phyloP scores from a whole-genome alignment of 1,140 invertebrate species.

The Drosophila saltans region DNA sequence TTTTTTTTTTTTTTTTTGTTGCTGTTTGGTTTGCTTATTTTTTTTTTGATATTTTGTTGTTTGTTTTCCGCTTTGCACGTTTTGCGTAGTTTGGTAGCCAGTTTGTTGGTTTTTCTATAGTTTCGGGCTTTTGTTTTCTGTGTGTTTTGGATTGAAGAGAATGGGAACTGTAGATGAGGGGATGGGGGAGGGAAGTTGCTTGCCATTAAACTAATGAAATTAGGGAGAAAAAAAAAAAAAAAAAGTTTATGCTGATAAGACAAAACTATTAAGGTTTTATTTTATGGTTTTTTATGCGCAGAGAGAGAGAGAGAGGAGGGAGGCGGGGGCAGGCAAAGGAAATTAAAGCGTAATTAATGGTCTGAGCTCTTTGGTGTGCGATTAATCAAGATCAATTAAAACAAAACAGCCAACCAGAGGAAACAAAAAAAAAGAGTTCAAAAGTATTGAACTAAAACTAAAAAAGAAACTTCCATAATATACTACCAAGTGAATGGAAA shows the following conservation, averaged over 20 bases:
- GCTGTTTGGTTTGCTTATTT: slow-evolving; percentile 37
- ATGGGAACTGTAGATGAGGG: too few relatives aligned
- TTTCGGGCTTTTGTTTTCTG: slow-evolving; percentile 37
- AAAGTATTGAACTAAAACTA: slow-evolving; percentile 69
- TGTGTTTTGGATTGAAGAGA: background rate
- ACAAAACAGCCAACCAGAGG: too few relatives aligned
- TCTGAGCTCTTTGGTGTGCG: slow-evolving; percentile 54
- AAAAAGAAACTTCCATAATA: slow-evolving; percentile 1
- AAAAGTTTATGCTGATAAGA: slow-evolving; percentile 73
- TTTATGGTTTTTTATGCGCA: slow-evolving; percentile 27
- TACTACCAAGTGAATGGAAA: background rate
- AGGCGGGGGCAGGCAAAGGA: slow-evolving; percentile 30
- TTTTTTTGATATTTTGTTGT: slow-evolving; percentile 22
- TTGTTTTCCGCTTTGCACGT: slow-evolving; percentile 59
- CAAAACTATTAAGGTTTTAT: slow-evolving; percentile 73
- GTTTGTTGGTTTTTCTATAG: slow-evolving; percentile 60
- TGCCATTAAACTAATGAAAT: slow-evolving; percentile 79
- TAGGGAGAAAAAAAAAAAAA: slow-evolving; percentile 58
- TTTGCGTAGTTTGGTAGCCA: slow-evolving; percentile 76
- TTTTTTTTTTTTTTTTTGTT: slow-evolving; percentile 53
- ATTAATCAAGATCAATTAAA: slow-evolving; percentile 80
- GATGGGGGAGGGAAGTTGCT: background rate
- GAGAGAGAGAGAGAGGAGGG: background rate
- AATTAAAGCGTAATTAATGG: slow-evolving; percentile 79
- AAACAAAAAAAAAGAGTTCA: slow-evolving; percentile 60